Base-by-base conservation (phyloP, 53 echinoderm and acorn worm genomes). In the Astropecten irregularis region DNA sequence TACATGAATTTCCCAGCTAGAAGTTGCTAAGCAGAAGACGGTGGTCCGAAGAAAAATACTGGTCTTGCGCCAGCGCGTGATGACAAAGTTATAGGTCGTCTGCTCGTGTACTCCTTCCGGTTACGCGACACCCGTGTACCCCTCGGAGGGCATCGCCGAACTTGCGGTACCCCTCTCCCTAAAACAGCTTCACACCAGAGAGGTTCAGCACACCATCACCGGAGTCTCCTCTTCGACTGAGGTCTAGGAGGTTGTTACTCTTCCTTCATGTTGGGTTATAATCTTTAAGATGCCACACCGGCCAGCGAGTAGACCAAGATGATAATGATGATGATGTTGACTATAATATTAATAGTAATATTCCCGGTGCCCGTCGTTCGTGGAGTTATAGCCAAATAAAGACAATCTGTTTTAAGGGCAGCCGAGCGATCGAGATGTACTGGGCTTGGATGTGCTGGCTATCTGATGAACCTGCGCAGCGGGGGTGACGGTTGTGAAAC, bases 351-450 rank as follows among this genome's bases (percentile, higher is more conserved):
- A 55, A 73, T 52, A 55, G 25, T 73, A 28, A 15, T 63, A 27
- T 21, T 33, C 49, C 25, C 55, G 68, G 27, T 18, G 8, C 5
- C 58, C 22, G 27, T 57, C n/a, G n/a, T n/a, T n/a, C n/a, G n/a
- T n/a, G n/a, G 58, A 36, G 42, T 32, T 51, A 79, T 79, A 62
- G 61, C 79, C 79, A 61, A 79, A 79, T 79, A 79, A 79, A 79
- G 79, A 79, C 79, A 79, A 79, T 61, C 79, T 32, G 79, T 21
- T 62, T 79, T 62, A 60, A 71, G 60, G 79, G 18, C 61, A 19
- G 60, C 26, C 2, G 61, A 44, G 47, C 6, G 11, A 11, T 6
- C 6, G 42, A 42, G 42, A 11, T 8, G 42, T 6, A 42, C 6
- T 6, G 11, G 42, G 42, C 6, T 6, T 6, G 42, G 42, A 11